Evolutionary conservation across 2,888 invertebrate species (phyloP).

Genomic region (Anodontia alba): DNA sequence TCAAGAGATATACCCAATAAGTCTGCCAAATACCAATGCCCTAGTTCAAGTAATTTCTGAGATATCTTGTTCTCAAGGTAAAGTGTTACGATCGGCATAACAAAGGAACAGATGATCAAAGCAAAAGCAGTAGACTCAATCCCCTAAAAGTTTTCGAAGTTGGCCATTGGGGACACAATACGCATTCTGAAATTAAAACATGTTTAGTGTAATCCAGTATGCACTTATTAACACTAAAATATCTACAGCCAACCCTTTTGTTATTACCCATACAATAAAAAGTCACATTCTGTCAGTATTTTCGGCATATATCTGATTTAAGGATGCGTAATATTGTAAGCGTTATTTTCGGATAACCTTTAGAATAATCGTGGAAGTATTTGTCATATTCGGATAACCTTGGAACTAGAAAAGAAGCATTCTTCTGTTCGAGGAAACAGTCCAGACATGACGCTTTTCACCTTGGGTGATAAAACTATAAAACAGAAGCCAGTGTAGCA

Average conservation of each 20-base stretch:
- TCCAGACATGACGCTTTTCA: background rate
- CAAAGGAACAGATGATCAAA: too few species aligned
- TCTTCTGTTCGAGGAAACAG: background rate
- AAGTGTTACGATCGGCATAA: too few species aligned
- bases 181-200: too few species aligned
- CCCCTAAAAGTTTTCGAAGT: too few species aligned
- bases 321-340: background rate
- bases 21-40: too few species aligned
- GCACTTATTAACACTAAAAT: background rate
- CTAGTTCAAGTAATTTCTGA: too few species aligned
- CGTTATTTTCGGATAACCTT: background rate
- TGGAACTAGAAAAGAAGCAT: background rate
- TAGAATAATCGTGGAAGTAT: background rate
- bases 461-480: conserved; percentile 1
- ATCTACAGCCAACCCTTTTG: background rate
- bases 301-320: background rate
- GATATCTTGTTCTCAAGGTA: too few species aligned
- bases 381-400: background rate
- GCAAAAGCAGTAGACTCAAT: too few species aligned
- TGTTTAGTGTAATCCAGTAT: background rate
- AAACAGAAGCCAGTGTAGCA: background rate
- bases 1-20: too few species aligned
- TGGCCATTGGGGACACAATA: too few species aligned
- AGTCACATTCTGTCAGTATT: background rate
- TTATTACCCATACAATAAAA: background rate